Evolutionary conservation across 1,140 invertebrate species (phyloP).

Genomic region (Nasonia longicornis): DNA sequence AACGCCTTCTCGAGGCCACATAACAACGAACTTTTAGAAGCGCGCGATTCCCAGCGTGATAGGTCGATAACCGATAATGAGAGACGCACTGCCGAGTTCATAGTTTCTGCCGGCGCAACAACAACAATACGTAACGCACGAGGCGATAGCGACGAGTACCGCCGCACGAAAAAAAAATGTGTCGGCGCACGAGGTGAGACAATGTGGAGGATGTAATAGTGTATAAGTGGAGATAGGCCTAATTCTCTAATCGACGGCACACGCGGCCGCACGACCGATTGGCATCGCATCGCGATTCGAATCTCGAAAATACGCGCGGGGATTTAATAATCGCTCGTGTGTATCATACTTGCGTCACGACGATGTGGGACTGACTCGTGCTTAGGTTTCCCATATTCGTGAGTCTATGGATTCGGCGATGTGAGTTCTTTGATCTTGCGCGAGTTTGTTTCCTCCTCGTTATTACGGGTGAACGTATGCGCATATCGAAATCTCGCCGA

Average conservation of each 20-base stretch:
- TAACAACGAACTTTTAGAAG: slow-evolving; percentile 13
- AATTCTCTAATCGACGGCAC: slow-evolving; percentile 9
- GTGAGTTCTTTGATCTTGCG: background rate
- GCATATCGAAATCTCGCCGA: too few relatives aligned
- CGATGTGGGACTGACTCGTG: background rate
- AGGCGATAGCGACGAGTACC: background rate
- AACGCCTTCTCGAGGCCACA: background rate
- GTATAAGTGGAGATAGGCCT: background rate
- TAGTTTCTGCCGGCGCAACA: slow-evolving; percentile 27
- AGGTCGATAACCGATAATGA: slow-evolving; percentile 49
- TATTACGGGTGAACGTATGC: background rate
- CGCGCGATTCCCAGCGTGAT: slow-evolving; percentile 23
- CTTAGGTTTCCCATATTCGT: slow-evolving; percentile 12
- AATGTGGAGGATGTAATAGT: background rate
- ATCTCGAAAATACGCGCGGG: background rate
- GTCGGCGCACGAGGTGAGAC: background rate
- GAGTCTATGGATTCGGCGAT: background rate
- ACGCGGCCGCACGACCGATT: slow-evolving; percentile 6
- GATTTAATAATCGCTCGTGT: slow-evolving; percentile 20
- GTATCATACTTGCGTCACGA: background rate
- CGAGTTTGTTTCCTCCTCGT: too few relatives aligned
- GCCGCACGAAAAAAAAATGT: background rate
- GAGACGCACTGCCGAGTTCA: slow-evolving; percentile 14
- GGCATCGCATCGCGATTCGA: slow-evolving; percentile 4
- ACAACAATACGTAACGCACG: slow-evolving; percentile 20